Percentiles rank a stretch among this genome's conserved stretches.
Evolutionary conservation across 2,797 vertebrate genomes (phyloP).

Genomic region (Phalanger gymnotis): DNA sequence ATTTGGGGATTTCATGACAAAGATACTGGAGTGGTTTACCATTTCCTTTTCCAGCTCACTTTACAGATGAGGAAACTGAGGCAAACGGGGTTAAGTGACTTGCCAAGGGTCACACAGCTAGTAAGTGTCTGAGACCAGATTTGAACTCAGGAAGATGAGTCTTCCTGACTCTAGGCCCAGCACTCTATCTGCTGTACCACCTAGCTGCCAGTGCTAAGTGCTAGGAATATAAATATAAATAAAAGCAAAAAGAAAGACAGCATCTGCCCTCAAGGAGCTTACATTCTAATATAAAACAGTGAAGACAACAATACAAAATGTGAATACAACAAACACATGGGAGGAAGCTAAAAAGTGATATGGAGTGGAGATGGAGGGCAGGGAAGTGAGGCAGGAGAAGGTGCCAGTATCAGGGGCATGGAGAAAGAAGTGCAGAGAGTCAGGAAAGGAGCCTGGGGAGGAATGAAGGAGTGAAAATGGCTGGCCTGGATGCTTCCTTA

Average conservation of each 20-base stretch:
- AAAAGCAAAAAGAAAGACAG: background rate
- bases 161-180: background rate
- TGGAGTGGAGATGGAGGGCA: background rate
- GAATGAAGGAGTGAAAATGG: background rate
- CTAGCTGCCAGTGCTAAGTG: background rate
- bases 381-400: background rate
- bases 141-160: background rate
- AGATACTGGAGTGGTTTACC: too few species aligned
- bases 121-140: background rate
- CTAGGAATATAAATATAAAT: background rate
- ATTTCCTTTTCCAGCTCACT: too few species aligned
- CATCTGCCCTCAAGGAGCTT: background rate
- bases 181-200: background rate
- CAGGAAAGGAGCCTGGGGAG: background rate
- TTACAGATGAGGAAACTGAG: too few species aligned
- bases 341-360: background rate
- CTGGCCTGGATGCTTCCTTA: background rate
- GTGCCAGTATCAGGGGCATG: background rate
- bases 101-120: background rate
- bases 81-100: background rate
- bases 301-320: background rate
- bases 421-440: background rate
- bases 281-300: background rate
- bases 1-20: too few species aligned
- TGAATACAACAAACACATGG: background rate